Evolutionary conservation across 2,113 vertebrate genomes (phyloP).

Genomic region (Zosterops pallidus): DNA sequence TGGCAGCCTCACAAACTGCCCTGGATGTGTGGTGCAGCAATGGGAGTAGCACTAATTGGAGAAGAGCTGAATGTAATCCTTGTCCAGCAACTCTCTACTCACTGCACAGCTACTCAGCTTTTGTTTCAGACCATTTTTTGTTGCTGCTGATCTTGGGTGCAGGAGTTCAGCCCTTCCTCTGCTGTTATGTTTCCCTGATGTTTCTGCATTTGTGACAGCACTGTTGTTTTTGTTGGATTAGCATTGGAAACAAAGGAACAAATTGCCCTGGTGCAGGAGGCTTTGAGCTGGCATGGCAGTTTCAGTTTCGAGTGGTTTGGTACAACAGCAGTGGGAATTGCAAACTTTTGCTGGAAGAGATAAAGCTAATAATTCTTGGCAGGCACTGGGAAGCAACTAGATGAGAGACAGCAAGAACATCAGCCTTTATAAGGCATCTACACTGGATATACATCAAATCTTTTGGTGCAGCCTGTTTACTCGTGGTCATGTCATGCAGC

Average conservation of each 20-base stretch:
- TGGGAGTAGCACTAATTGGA: not conserved
- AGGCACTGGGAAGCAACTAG: not conserved
- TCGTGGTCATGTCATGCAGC: not conserved
- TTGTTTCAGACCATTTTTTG: not conserved
- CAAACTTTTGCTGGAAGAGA: not conserved
- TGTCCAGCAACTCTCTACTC: not conserved
- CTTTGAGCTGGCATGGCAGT: not conserved
- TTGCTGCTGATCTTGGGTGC: not conserved
- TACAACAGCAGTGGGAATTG: not conserved
- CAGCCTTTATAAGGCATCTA: not conserved
- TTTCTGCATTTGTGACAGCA: not conserved
- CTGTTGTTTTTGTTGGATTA: not conserved
- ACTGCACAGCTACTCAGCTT: not conserved
- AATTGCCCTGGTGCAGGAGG: not conserved
- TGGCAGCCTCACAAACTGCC: not conserved
- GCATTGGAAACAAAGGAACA: not conserved
- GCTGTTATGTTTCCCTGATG: not conserved
- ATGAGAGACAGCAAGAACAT: not conserved
- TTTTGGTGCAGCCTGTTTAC: not conserved
- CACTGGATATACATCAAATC: not conserved
- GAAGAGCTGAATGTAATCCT: not conserved
- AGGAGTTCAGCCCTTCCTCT: not conserved
- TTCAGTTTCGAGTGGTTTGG: not conserved
- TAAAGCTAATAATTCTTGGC: conserved; percentile 20
- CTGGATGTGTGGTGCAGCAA: not conserved